Evolutionary conservation across 2,113 vertebrate species (phyloP).

Genomic region (Ailurus styani): DNA sequence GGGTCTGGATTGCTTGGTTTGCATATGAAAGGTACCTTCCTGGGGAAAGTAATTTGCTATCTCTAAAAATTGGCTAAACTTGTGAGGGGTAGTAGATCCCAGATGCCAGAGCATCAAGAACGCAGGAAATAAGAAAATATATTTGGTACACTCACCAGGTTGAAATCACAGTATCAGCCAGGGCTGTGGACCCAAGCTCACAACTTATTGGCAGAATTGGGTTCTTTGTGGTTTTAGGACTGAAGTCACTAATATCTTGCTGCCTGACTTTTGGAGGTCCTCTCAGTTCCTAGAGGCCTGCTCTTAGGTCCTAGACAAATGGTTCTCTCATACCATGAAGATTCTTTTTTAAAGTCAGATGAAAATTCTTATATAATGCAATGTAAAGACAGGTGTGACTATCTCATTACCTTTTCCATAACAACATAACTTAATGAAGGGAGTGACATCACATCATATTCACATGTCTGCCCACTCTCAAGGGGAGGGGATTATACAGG

Average conservation of each 20-base stretch:
- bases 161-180: not conserved
- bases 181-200: not conserved
- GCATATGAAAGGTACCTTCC: not conserved
- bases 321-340: not conserved
- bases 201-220: not conserved
- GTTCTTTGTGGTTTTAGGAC: not conserved
- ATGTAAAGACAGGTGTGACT: not conserved
- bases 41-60: not conserved
- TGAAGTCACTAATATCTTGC: not conserved
- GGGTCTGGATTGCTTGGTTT: not conserved
- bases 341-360: not conserved
- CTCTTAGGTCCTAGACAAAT: not conserved
- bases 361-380: conserved; percentile 7
- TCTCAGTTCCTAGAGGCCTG: not conserved
- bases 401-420: not conserved
- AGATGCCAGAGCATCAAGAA: not conserved
- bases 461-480: not conserved
- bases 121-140: not conserved
- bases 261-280: not conserved
- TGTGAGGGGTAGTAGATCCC: not conserved
- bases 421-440: not conserved
- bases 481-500: not conserved
- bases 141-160: not conserved
- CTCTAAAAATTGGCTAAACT: not conserved
- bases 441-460: not conserved